Evolutionary conservation across 2,113 vertebrate species (phyloP), one percentile per base, ranked within the genome.

Genomic region (Oryzias curvinotus): DNA sequence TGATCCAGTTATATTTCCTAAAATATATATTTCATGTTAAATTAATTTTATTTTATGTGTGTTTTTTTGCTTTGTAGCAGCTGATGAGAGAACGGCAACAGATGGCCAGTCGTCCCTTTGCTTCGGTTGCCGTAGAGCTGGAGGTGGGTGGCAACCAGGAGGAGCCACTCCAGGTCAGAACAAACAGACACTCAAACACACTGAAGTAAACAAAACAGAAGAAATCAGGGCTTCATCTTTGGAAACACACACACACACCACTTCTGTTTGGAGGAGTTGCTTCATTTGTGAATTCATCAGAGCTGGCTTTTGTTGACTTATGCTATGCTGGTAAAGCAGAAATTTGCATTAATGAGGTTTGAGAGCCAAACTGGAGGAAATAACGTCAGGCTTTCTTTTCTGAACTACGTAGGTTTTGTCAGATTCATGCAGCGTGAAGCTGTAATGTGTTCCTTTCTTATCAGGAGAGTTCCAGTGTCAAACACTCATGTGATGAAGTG

Each of bases 71-170:
- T 68, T 7, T 65, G 21, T 52, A 97, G 95, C 94, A 95, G 94
- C 92, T 98, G 53, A 94, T 97, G 81, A 93, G 95, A 30, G 96
- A 97, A 90, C 94, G 95, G 76, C 95, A 96, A 60, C 96, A 97
- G 93, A 97, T 96, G 95, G 96, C 95, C 65, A 96, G 95, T 51
- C 94, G 95, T 64, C 96, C 96, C 75, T 98, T 98, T 56, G 93
- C 95, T 52, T 95, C 94, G 14, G 93, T 97, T 70, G 93, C 93
- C 14, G 93, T 97, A 70, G 94, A 91, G 80, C 89, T 98, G 90
- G 95, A 98, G 62, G 81, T 57, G 68, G 77, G 76, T 36, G 76
- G 78, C 0, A 78, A 86, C 68, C 79, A 78, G 16, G 86, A 88
- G 52, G 87, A 90, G 71, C 78, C 80, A 65, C 70, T 83, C 15